phyloP scores from a whole-genome alignment of 2,113 vertebrate genomes.

The Colius striatus region DNA sequence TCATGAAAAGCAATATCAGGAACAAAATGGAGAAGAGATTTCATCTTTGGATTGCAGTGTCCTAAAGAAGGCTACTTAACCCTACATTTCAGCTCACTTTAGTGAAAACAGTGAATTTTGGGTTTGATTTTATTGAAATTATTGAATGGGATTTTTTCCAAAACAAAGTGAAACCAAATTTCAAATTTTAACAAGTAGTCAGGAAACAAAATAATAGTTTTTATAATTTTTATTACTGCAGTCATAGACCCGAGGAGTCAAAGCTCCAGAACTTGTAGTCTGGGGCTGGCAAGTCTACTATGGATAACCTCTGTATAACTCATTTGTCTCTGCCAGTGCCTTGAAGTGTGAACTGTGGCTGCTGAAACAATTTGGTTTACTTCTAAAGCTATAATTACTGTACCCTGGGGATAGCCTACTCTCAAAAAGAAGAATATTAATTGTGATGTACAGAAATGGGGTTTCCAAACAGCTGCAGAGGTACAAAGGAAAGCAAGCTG shows the following conservation, averaged over 20 bases:
- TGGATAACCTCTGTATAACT: neutral
- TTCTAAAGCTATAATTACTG: neutral
- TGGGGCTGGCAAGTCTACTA: neutral
- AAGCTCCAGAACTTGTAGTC: neutral
- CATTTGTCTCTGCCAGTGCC: neutral
- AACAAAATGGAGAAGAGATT: neutral
- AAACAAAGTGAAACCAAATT: neutral
- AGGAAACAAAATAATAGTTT: neutral
- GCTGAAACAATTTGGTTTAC: neutral
- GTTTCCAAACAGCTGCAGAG: neutral
- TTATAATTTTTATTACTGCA: neutral
- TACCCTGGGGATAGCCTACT: neutral
- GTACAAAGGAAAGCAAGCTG: neutral
- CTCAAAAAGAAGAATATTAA: neutral
- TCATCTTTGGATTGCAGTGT: neutral
- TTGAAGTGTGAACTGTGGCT: neutral
- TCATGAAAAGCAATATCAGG: neutral
- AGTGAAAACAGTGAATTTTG: neutral
- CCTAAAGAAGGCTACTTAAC: neutral
- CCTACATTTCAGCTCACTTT: neutral
- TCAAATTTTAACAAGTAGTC: neutral
- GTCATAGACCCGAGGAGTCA: neutral
- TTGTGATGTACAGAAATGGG: neutral
- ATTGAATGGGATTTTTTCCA: neutral
- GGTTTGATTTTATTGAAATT: neutral